Evolutionary conservation across 2,888 invertebrate species (phyloP), one percentile per base, ranked within the genome.

Genomic region (Idaea straminata): DNA sequence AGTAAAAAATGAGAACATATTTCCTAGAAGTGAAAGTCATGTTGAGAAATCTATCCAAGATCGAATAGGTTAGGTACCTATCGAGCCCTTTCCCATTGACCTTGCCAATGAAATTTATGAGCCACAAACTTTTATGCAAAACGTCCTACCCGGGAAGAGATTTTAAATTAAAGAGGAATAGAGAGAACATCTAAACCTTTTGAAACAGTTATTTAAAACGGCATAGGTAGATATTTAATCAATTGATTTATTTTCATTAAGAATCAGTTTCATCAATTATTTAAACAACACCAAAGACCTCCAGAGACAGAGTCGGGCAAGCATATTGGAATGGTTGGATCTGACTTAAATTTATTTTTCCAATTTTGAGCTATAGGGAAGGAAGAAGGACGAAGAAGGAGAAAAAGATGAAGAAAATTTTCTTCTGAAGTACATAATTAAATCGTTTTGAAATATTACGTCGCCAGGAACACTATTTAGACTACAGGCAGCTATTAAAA

Each of bases 81-180:
- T 63, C 62, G 64, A 35, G 64, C 61, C 38, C 62, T 35, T 61
- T n/a, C 34, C 60, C 60, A 63, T 58, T 69, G 70, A 70, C 70
- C 70, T 72, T 70, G 73, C 71, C 76, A 76, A 77, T 73, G 70
- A 71, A 70, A 62, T 76, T 75, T 81, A 80, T 74, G 63, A 66
- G 62, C 69, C 68, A 65, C 68, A 69, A 71, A 73, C 71, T 77
- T 78, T 76, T 73, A 69, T 68, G 66, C 64, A 66, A 77, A 76
- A 66, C 47, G 47, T 47, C 47, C 47, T 3, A 47, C 47, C 47
- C 47, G 10, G 0, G 47, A 47, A 47, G 47, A 47, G 5, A 47
- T 47, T 47, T 47, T 13, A 13, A 7, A 76, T 75, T 69, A 69
- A 25, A 57, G 15, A 13, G 35, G 62, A n/a, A 59, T n/a, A 34